Evolutionary conservation across 2,888 invertebrate genomes (phyloP), one percentile per base, ranked within the genome.

Genomic region (Caenorhabditis becei): DNA sequence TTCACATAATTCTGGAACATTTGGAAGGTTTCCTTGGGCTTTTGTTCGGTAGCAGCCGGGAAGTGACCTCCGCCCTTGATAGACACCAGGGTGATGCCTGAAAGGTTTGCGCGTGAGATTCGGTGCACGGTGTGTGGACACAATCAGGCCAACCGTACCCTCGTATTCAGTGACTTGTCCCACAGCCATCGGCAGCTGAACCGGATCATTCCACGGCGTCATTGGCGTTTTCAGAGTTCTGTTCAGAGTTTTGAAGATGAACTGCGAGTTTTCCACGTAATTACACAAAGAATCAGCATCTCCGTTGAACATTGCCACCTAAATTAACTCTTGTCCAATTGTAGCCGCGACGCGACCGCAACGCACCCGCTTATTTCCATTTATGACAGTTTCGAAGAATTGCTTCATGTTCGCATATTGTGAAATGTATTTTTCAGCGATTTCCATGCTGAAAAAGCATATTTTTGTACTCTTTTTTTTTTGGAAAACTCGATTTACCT

Each of bases 241-340:
- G 1, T 87, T 80, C 4, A 92, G 89, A 20, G 87, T 74, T 61
- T 77, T 84, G 59, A 92, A 91, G 7, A 92, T 88, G 86, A 93
- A 93, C 92, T 89, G 92, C 74, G 92, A 91, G 85, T 92, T 92
- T 41, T 92, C 92, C 1, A 92, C 91, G 83, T 92, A 92, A 84
- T 92, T 93, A 87, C 93, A 93, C 1, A 92, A 92, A 91, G 92
- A 92, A 84, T 93, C 89, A 28, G 92, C 91, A 88, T 93, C 93
- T 7, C 93, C 93, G 84, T 93, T 93, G 89, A 93, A 93, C 53
- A 93, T 88, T 66, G 92, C 77, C 2, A 92, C 88, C 62, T 84
- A 56, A 69, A 32, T 28, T 23, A 16, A 11, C 10, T 23, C 20
- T 5, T 26, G 11, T 47, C 18, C 11, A 23, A 14, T 41, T 69